Evolutionary conservation across 2,113 vertebrate genomes (phyloP), one percentile per base, ranked within the genome.

Genomic region (Notarius lentiginosus): DNA sequence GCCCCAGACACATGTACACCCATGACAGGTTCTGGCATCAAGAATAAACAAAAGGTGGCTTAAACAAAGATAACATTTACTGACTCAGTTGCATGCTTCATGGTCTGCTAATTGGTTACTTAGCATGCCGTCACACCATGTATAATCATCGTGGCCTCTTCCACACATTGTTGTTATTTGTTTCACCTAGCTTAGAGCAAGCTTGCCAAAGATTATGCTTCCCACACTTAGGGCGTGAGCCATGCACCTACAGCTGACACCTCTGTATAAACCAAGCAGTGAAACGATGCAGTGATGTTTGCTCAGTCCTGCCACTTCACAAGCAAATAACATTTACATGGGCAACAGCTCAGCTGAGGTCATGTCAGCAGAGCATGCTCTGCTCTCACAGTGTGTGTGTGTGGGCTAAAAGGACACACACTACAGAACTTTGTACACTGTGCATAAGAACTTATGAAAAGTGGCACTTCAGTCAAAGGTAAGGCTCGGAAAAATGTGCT

Each of bases 81-180:
- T 58, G 79, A 60, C 70, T 76, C 11, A 87, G 41, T 89, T 56
- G 87, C 86, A 70, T 61, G 30, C 30, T 87, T 53, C 47, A 77
- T 49, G 22, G 65, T 84, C 60, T 86, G 82, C 87, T 92, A 93
- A 91, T 92, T 86, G 84, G 85, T 89, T 89, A 92, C 88, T 93
- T 90, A 90, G 70, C 83, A 88, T 55, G 58, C 49, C 20, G 34
- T 89, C 30, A 87, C 77, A 81, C 84, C 49, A 55, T 18, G 77
- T 89, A 22, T 66, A 89, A 89, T 93, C 89, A 89, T 79, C n/a
- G 68, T 15, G 56, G 84, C 89, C 86, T 89, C 83, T 86, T 86
- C 91, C 91, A 89, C 92, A 93, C 89, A 76, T 93, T 84, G 84
- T 87, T 92, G 91, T 90, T 90, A 92, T 88, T 84, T 89, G 87